Percentiles rank a stretch among this genome's conserved stretches.
These are phyloP conservation scores for Caenorhabditis japonica DNA, from an alignment of 2,888 invertebrate genomes.

Conservation along the genomic window DNA sequence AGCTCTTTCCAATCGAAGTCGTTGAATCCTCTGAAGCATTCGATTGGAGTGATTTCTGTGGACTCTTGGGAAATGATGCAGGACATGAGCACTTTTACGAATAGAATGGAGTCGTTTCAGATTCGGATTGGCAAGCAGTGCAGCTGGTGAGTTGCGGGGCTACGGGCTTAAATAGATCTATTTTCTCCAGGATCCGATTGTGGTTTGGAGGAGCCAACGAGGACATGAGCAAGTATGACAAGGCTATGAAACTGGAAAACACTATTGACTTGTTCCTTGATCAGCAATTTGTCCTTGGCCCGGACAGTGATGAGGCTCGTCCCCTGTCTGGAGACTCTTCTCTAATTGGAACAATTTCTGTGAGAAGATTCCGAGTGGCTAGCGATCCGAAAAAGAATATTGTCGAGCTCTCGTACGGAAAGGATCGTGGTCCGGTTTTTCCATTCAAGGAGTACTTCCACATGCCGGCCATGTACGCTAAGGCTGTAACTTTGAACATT, in stretches of 20 bases:
- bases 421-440: conserved; percentile 3
- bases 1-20: conserved; percentile 5
- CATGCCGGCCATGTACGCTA: conserved; percentile 1
- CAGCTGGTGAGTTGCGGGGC: conserved; percentile 9
- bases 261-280: conserved; percentile 34
- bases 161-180: neutral
- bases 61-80: conserved; percentile 7
- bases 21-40: neutral
- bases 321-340: conserved; percentile 26
- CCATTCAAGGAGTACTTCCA: conserved; percentile 28
- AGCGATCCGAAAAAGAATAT: neutral
- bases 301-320: conserved; percentile 27
- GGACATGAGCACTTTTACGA: neutral
- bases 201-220: neutral
- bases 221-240: neutral
- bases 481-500: conserved; percentile 1
- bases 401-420: conserved; percentile 22
- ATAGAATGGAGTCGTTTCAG: neutral
- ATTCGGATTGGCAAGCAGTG: conserved; percentile 8
- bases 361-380: neutral
- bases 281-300: conserved; percentile 23
- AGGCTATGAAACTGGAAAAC: neutral
- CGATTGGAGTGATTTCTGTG: conserved; percentile 3
- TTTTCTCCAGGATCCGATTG: conserved; percentile 10
- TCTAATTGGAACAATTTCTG: conserved; percentile 7